These are phyloP conservation scores for Murina feae DNA, from an alignment of 2,113 vertebrate genomes.

Conservation along the genomic window DNA sequence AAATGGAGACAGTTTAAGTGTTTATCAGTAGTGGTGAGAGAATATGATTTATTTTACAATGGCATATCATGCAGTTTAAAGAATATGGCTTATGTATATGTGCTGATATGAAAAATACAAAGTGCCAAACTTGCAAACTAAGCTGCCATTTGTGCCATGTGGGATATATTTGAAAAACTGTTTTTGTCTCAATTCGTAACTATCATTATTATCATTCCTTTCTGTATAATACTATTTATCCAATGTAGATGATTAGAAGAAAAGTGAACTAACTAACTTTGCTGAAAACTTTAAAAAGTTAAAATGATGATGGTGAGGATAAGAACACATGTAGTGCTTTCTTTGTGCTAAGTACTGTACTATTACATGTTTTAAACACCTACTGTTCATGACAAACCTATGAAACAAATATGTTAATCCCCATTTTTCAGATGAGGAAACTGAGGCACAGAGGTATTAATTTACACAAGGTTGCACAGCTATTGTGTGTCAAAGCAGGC, in stretches of 20 bases:
- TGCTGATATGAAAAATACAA: not conserved
- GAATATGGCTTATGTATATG: not conserved
- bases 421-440: not conserved
- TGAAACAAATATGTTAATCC: not conserved
- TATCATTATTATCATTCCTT: not conserved
- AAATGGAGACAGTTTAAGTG: not conserved
- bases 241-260: not conserved
- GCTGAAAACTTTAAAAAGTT: not conserved
- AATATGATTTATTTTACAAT: not conserved
- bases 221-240: not conserved
- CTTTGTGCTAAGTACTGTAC: not conserved
- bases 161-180: not conserved
- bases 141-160: not conserved
- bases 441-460: not conserved
- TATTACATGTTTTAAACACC: not conserved
- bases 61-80: not conserved
- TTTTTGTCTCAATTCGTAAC: not conserved
- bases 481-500: not conserved
- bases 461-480: not conserved
- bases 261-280: slow-evolving; percentile 3
- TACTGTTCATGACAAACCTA: not conserved
- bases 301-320: not conserved
- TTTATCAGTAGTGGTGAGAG: not conserved
- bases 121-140: not conserved
- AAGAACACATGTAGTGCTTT: not conserved